Evolutionary conservation across 2,797 vertebrate species (phyloP).

Genomic region (Parotocinclus haroldoi): DNA sequence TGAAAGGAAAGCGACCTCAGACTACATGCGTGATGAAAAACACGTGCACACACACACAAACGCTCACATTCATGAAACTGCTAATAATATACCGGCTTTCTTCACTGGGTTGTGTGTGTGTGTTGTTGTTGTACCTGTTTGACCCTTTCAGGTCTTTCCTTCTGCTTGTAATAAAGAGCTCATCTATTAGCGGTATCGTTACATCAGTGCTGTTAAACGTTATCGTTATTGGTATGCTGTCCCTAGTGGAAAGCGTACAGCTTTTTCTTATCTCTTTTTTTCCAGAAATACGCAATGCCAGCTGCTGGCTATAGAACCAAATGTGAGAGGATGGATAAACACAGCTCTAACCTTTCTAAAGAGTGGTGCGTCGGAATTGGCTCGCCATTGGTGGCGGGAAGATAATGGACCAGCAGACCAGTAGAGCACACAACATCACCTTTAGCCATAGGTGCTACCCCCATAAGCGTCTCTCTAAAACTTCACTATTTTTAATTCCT

Average conservation of each 20-base stretch:
- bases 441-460: conserved; percentile 53
- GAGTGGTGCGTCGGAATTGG: conserved; percentile 64
- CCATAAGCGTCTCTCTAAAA: conserved; percentile 41
- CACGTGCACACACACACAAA: conserved; percentile 42
- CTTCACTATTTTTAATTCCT: conserved; percentile 59
- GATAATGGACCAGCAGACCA: conserved; percentile 43
- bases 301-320: conserved; percentile 69
- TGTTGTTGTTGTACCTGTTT: conserved; percentile 15
- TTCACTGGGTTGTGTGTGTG: conserved; percentile 51
- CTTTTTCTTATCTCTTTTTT: conserved; percentile 48
- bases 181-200: conserved; percentile 37
- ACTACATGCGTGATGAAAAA: conserved; percentile 56
- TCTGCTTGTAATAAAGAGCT: conserved; percentile 57
- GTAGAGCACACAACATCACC: conserved; percentile 44
- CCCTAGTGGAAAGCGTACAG: conserved; percentile 75
- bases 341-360: conserved; percentile 74
- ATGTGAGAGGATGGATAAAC: conserved; percentile 71
- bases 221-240: conserved; percentile 66
- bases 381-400: conserved; percentile 55
- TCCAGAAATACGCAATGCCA: conserved; percentile 72
- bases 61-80: conserved; percentile 25
- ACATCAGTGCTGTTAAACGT: conserved; percentile 35
- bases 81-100: conserved; percentile 54
- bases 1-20: conserved; percentile 41
- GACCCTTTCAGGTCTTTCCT: conserved; percentile 51